Base-by-base conservation (phyloP, 2,888 invertebrate species). In the Tipula vernalis region DNA sequence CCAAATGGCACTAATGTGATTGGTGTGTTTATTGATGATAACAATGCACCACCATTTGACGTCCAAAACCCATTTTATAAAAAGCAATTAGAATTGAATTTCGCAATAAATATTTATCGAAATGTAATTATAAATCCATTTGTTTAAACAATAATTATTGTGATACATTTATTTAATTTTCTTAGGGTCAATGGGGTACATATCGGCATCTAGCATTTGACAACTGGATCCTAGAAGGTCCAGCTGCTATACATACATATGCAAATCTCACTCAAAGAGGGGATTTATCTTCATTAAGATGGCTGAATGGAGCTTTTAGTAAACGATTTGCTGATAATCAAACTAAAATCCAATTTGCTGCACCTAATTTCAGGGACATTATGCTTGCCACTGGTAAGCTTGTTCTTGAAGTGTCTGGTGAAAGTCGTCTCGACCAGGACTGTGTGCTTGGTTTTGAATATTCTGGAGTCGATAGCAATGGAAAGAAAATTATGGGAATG, bases 331-430 rank as follows among this genome's bases (percentile, higher is more conserved):
- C 57, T 18, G 18, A 18, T 18, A 90, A 93, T 28, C 1, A 0
- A 28, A 28, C 28, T 28, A 28, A 28, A 28, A 28, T 28, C 28
- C 28, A 28, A 28, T 97, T 96, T 90, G 92, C 97, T 0, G 94
- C 98, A 0, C 91, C 99, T 13, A 99, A 99, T 92, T 99, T 98
- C 94, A 95, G 97, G 89, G 99, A 99, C 91, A 93, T 99, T 0
- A 98, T 99, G 99, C 93, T 97, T 0, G 97, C 98, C 0, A 97
- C 97, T 0, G 98, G 98, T 1, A 97, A 97, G 89, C 93, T 99
- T 5, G 95, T 96, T 8, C 94, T 95, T 0, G 98, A 98, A 90
- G 94, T 96, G 0, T 94, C 97, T 0, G 96, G 96, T 0, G 93
- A 93, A 41, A 93, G 93, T 0, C 92, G 95, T 15, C 89, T 93